Base-by-base conservation (phyloP, 2,797 vertebrate species). In the Tragelaphus oryx region DNA sequence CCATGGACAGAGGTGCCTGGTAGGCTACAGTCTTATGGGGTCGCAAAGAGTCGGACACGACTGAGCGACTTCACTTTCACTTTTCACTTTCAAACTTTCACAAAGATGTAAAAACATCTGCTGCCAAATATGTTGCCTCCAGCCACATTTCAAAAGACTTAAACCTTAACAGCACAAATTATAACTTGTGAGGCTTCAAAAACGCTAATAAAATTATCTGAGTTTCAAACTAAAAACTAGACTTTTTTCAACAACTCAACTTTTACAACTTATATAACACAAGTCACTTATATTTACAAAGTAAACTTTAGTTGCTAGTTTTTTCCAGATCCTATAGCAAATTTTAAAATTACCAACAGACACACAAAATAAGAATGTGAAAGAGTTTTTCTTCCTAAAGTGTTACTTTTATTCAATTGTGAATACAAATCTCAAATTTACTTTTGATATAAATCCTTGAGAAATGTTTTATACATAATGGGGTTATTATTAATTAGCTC, bases 341-440 rank as follows among this genome's bases (percentile, higher is more conserved):
- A 95, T 86, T 93, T 84, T 1, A 89, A 89, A 95, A 96, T 80
- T 50, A 92, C 6, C 59, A 24, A 87, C 8, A 75, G 7, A 86
- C 4, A 89, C 3, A 75, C 8, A 57, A 5, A 82, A 74, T 50
- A 87, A 60, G 26, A 91, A 94, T 48, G 11, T 79, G 41, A 76
- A 74, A 76, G 7, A 48, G 2, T 62, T 59, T 12, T 6, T 30
- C 92, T 74, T 86, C 26, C 46, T 92, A 13, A 88, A 60, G 24
- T 82, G 50, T 30, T 91, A 84, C 13, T 90, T 96, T 87, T 94
- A 24, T 54, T 94, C 14, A 78, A 52, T 65, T 92, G 55, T 62
- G 41, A 97, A 94, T 82, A 93, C 2, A 92, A 97, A 90, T 89
- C 95, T 87, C 55, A 30, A 95, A 88, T 94, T 80, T 83, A 75